Base-by-base conservation (phyloP, 2,113 vertebrate species). In the Phrynocephalus versicolor region DNA sequence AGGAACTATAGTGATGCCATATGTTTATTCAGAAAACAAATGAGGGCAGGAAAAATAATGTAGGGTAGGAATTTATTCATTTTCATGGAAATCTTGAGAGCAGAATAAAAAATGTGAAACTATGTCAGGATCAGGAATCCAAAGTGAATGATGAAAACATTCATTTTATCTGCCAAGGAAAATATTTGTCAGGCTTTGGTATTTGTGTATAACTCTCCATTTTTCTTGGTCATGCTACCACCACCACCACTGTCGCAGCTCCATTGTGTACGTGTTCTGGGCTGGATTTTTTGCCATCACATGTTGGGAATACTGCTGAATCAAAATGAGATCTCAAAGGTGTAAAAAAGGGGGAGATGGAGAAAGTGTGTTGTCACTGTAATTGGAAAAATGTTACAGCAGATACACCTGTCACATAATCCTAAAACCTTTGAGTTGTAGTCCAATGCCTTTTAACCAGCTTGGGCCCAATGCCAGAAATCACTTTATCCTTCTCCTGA, bases 1-100 rank as follows among this genome's bases (percentile, higher is more conserved):
- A 87, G 57, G 0, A 70, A 12, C 78, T 81, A 79, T 87, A 21
- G 55, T 25, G 25, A 37, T 1, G 75, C 88, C 60, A n/a, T 71
- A 21, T 87, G 88, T 89, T 89, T 94, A 84, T 30, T 57, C 69
- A 85, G 41, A 91, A 93, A 89, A 88, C 57, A 84, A 88, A 78
- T 72, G 76, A 35, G 51, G 60, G 19, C 67, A 91, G 82, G 73
- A 70, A 90, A 72, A 90, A 77, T 45, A 65, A 9, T 78, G 39
- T 2, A 79, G 55, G 37, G 45, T 51, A 51, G 30, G 18, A 39
- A 89, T 90, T 91, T 91, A 67, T 86, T 93, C 91, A 90, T 90
- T 86, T 60, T 62, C 87, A 88, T 92, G 55, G n/a, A 67, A 90
- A 89, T 79, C 13, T 57, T 85, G 85, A 85, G 55, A 88, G 69